Evolutionary conservation across 2,797 vertebrate species (phyloP).

Genomic region (Tokudaia muenninki): DNA sequence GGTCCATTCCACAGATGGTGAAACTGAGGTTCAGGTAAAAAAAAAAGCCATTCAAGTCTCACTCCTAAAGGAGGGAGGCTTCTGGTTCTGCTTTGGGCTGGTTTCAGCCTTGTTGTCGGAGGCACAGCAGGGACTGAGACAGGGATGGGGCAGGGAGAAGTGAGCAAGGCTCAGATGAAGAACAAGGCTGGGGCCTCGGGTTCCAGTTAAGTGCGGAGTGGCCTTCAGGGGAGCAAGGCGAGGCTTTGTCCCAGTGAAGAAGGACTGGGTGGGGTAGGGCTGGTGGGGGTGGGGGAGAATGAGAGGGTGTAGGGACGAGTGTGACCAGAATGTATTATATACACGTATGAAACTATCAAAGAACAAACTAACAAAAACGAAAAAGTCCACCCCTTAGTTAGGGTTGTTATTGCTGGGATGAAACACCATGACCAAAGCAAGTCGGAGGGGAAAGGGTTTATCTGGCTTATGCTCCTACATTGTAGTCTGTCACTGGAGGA

Average conservation of each 20-base stretch:
- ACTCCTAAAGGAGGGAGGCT: not conserved
- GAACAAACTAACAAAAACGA: not conserved
- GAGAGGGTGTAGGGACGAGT: no score
- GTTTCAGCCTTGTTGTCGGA: not conserved
- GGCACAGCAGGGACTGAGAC: slow-evolving; percentile 16
- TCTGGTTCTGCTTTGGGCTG: not conserved
- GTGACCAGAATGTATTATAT: not conserved
- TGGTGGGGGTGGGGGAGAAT: no score
- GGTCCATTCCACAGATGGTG: not conserved
- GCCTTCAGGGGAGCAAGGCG: not conserved
- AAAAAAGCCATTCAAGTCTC: not conserved
- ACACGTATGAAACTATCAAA: not conserved
- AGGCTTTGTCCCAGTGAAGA: not conserved
- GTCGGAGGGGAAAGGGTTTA: not conserved
- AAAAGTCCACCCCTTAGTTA: not conserved
- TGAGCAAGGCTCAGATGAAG: not conserved
- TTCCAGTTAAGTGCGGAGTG: not conserved
- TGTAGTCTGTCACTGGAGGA: not conserved
- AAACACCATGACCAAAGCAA: not conserved
- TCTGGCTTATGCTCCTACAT: not conserved
- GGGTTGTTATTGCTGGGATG: not conserved
- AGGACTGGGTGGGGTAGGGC: not conserved
- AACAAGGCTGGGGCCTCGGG: not conserved
- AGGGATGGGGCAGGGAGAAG: accelerated
- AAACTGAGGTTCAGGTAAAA: not conserved